These are phyloP conservation scores for Drepana falcataria DNA, from an alignment of 2,888 invertebrate species.

Conservation along the genomic window DNA sequence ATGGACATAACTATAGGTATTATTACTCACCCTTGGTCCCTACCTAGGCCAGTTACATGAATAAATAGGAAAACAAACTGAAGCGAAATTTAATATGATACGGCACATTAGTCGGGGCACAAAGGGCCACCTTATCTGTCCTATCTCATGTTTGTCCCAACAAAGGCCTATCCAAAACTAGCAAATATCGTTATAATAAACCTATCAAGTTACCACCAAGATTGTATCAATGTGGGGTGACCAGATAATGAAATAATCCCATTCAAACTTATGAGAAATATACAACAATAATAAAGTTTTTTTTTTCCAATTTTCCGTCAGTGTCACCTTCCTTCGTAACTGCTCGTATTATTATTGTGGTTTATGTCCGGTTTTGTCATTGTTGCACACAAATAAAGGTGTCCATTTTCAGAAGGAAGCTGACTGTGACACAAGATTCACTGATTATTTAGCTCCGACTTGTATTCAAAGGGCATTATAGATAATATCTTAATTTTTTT, in stretches of 20 bases:
- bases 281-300: slow-evolving; percentile 26
- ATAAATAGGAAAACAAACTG: slow-evolving; percentile 45
- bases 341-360: slow-evolving; percentile 24
- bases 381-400: slow-evolving; percentile 6
- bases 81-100: slow-evolving; percentile 44
- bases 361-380: slow-evolving; percentile 27
- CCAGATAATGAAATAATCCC: slow-evolving; percentile 62
- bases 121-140: slow-evolving; percentile 30
- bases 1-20: too few species aligned
- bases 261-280: slow-evolving; percentile 51
- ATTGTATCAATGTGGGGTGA: slow-evolving; percentile 57
- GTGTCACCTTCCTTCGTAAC: slow-evolving; percentile 24
- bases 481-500: too few species aligned
- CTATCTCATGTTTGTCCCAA: slow-evolving; percentile 36
- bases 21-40: too few species aligned
- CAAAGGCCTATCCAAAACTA: slow-evolving; percentile 49
- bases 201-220: slow-evolving; percentile 61
- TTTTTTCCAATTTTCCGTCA: slow-evolving; percentile 31
- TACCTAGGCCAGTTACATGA: slow-evolving; percentile 44
- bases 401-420: not conserved
- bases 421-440: not conserved
- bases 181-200: slow-evolving; percentile 75
- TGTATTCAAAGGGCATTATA: too few species aligned
- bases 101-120: slow-evolving; percentile 28
- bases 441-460: too few species aligned